Evolutionary conservation across 2,113 vertebrate species (phyloP).

Genomic region (Gulo gulo): DNA sequence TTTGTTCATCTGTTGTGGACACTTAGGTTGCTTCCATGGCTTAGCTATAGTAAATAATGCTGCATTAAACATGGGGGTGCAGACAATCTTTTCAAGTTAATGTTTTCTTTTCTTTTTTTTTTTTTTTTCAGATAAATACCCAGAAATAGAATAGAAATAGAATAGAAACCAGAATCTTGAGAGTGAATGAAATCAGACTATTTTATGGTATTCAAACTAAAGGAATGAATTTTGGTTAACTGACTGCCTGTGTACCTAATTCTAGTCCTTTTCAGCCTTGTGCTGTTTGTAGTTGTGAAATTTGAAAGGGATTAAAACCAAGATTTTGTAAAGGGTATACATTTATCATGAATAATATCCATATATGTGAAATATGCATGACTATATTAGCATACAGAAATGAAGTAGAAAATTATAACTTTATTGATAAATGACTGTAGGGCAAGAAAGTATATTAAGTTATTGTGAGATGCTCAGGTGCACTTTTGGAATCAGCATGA

Average conservation of each 20-base stretch:
- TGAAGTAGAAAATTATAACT: neutral
- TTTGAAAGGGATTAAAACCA: slow-evolving; percentile 4
- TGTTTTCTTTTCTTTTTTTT: neutral
- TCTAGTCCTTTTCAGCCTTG: neutral
- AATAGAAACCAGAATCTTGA: slow-evolving; percentile 37
- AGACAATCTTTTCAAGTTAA: neutral
- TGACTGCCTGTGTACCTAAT: neutral
- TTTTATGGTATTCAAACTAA: neutral
- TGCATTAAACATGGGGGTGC: neutral
- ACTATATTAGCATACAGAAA: neutral
- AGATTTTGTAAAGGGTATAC: slow-evolving; percentile 25
- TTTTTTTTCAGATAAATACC: neutral
- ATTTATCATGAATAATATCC: neutral
- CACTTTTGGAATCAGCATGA: neutral
- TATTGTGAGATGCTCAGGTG: neutral
- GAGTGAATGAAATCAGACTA: slow-evolving; percentile 6
- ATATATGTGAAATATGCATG: neutral
- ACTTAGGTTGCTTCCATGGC: neutral
- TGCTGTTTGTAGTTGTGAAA: slow-evolving; percentile 24
- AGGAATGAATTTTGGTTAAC: slow-evolving; percentile 33
- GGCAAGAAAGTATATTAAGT: neutral
- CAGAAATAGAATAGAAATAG: neutral
- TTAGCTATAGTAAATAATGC: neutral
- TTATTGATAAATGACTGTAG: neutral
- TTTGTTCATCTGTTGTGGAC: neutral